These are phyloP conservation scores for Nannoperca obscura DNA, from an alignment of 2,797 vertebrate species.

Conservation along the genomic window DNA sequence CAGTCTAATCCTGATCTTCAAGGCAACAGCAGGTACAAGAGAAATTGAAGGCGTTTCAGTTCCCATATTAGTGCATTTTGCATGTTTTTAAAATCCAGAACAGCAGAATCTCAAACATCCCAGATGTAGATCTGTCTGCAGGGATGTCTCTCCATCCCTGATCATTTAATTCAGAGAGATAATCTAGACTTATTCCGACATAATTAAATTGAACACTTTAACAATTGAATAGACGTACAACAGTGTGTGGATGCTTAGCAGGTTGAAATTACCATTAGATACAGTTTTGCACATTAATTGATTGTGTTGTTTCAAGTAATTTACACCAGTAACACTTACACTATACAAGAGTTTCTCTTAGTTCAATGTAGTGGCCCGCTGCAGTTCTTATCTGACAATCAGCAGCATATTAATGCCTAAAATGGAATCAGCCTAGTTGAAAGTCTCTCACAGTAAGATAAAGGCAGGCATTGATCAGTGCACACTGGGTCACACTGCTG, in stretches of 20 bases:
- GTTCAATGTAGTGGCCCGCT: neutral
- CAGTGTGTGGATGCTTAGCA: neutral
- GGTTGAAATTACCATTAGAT: neutral
- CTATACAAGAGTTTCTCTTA: neutral
- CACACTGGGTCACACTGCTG: conserved; percentile 1
- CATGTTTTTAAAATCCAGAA: neutral
- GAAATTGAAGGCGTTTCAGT: neutral
- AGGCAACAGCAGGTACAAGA: neutral
- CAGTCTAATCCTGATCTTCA: neutral
- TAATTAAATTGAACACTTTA: neutral
- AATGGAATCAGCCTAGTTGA: neutral
- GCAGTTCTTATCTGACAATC: neutral
- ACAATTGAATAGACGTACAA: neutral
- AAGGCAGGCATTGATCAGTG: neutral
- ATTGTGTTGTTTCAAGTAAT: neutral
- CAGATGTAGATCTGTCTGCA: neutral
- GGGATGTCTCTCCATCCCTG: neutral
- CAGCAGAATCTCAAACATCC: neutral
- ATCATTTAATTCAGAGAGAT: neutral
- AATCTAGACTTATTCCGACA: neutral
- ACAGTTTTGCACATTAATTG: neutral
- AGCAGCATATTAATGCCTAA: neutral
- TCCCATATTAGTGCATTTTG: neutral
- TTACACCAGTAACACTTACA: neutral
- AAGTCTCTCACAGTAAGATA: neutral